These are phyloP conservation scores for Ciconia nigra DNA, from an alignment of 2,797 vertebrate species.

Conservation along the genomic window DNA sequence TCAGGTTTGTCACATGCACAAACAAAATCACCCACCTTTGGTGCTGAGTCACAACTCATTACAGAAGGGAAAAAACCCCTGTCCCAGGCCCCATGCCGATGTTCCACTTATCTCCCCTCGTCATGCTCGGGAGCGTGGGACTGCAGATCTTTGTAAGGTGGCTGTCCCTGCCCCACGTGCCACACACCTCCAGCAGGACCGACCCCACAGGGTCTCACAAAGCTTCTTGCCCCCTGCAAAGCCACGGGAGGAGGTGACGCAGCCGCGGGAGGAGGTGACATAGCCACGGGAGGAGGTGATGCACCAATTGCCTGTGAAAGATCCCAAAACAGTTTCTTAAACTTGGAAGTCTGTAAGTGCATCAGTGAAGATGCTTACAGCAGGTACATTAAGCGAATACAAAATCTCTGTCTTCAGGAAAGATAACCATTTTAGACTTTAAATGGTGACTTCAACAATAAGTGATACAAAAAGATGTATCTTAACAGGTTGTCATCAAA, in stretches of 20 bases:
- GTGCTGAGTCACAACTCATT: rapidly evolving
- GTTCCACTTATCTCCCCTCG: rapidly evolving
- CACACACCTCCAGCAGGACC: background rate
- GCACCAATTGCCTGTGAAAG: background rate
- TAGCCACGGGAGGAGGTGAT: background rate
- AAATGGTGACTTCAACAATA: background rate
- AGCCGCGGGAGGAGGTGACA: no score
- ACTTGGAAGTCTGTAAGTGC: background rate
- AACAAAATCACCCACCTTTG: rapidly evolving
- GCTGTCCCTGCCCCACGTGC: background rate
- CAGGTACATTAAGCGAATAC: background rate
- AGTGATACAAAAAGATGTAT: background rate
- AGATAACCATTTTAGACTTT: background rate
- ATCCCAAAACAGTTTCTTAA: background rate
- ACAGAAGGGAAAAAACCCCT: background rate
- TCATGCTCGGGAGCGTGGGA: background rate
- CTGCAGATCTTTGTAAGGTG: rapidly evolving
- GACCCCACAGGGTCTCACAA: background rate
- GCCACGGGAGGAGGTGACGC: background rate
- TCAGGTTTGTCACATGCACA: rapidly evolving
- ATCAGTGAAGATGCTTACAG: background rate
- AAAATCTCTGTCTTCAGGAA: background rate
- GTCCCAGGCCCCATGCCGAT: rapidly evolving
- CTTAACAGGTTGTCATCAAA: background rate
- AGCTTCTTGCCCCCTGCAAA: background rate